These are phyloP conservation scores for Ectemnius lituratus DNA, from an alignment of 2,888 invertebrate genomes.

Conservation along the genomic window DNA sequence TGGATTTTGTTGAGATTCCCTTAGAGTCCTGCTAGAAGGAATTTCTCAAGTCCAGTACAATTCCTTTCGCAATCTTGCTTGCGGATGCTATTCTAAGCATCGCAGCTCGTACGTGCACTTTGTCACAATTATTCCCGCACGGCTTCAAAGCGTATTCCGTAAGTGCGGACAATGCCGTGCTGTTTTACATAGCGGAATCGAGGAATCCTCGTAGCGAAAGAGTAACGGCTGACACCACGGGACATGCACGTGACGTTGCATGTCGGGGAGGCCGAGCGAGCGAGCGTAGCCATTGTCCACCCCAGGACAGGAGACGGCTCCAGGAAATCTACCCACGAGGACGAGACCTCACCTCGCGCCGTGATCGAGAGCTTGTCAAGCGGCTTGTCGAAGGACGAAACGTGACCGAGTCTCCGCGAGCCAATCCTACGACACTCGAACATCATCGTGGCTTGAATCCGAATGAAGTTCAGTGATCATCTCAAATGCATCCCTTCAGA, in stretches of 20 bases:
- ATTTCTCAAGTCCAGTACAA: no score
- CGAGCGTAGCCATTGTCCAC: constrained; percentile 65
- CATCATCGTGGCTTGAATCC: not conserved
- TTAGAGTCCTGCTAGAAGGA: not conserved
- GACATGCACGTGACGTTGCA: constrained; percentile 69
- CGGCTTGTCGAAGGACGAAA: constrained; percentile 45
- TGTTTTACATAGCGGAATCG: constrained; percentile 48
- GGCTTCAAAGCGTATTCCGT: constrained; percentile 5
- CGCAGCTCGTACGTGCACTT: constrained; percentile 19
- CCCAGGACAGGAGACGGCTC: constrained; percentile 55
- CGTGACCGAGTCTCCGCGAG: constrained; percentile 29
- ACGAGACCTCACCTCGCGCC: constrained; percentile 63
- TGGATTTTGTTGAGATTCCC: not conserved
- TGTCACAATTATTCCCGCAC: constrained; percentile 44
- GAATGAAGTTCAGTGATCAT: not conserved
- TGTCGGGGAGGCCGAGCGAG: constrained; percentile 38
- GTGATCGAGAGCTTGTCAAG: constrained; percentile 70
- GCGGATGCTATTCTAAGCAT: not conserved
- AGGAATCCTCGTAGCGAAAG: constrained; percentile 62
- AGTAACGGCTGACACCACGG: constrained; percentile 63
- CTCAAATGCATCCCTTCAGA: not conserved
- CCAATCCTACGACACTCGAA: constrained; percentile 17
- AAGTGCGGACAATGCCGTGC: constrained; percentile 19
- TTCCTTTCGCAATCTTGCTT: not conserved
- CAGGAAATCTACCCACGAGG: constrained; percentile 65